Base-by-base conservation (phyloP, 2,113 vertebrate genomes). In the Nansenia antarctica region DNA sequence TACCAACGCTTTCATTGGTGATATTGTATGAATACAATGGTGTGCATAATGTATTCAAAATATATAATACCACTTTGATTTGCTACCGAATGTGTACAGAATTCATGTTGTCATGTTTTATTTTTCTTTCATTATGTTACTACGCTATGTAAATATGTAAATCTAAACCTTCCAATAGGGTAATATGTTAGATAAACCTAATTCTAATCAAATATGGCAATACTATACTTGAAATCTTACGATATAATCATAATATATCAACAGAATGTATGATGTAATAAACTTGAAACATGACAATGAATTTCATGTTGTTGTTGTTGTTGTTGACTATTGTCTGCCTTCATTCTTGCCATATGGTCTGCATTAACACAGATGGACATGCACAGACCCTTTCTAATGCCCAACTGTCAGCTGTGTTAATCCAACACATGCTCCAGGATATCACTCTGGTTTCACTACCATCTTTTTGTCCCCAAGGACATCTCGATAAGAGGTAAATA, bases 281-380 rank as follows among this genome's bases (percentile, higher is more conserved):
- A 15, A 49, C n/a, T 49, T 39, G 7, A n/a, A n/a, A n/a, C n/a
- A n/a, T n/a, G n/a, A n/a, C n/a, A n/a, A n/a, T n/a, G n/a, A n/a
- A n/a, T n/a, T n/a, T n/a, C n/a, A n/a, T n/a, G n/a, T n/a, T n/a
- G n/a, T n/a, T 58, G 27, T 67, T 24, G 35, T 55, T 70, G 45
- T 32, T 75, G 60, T 78, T 57, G 52, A 66, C 62, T 62, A 68
- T 58, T 39, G 61, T 69, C 59, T 66, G 37, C 68, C 67, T 67
- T 76, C 68, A 53, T 74, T 68, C 49, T 70, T 61, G 69, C 67
- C 58, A 72, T 73, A 70, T 75, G 76, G 24, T 70, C 20, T 57
- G 18, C 64, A 69, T 70, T 64, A 60, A 54, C 72, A 34, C 74
- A 67, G 67, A 74, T 64, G 74, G 69, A 80, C 69, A 57, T 54